Base-by-base conservation (phyloP, 2,797 vertebrate genomes). In the Cirrhinus molitorella region DNA sequence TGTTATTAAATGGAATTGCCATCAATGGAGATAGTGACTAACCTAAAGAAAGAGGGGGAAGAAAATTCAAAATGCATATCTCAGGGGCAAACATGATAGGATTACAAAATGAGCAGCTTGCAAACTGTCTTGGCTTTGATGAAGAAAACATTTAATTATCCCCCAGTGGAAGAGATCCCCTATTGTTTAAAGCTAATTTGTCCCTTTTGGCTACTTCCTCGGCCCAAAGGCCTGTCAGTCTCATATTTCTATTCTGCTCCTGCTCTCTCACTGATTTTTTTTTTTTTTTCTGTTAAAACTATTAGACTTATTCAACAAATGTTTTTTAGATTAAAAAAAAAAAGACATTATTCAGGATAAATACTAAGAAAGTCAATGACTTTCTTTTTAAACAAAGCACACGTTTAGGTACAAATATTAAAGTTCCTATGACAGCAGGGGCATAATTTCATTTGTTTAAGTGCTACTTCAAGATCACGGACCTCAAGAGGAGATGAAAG, bases 51-150 rank as follows among this genome's bases (percentile, higher is more conserved):
- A 83, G 79, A 87, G 66, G 79, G 87, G 66, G 68, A 85, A 93
- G 87, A 90, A 90, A 91, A 92, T 93, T 94, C 93, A 92, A 90
- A 94, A 90, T 88, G 91, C 89, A 95, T 84, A 77, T 95, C 94
- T 95, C 91, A 92, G 94, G 95, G 96, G 95, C 93, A 94, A 97
- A 94, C 89, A 85, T 81, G 95, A 97, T 97, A 96, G 95, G 95
- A 96, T 97, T 97, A 96, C 96, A 96, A 94, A 96, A 96, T 92
- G 94, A 97, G 95, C 96, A 96, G 96, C 96, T 97, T 97, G 96
- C 95, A 95, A 96, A 96, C 96, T 96, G 96, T 94, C 95, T 92
- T 93, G 55, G 89, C 96, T 97, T 97, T 97, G 96, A 98, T 96
- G 96, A 96, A 96, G 96, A 93, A 83, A 96, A 95, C 95, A 92